phyloP scores from a whole-genome alignment of 2,888 invertebrate species.

The Sabatieria punctata region DNA sequence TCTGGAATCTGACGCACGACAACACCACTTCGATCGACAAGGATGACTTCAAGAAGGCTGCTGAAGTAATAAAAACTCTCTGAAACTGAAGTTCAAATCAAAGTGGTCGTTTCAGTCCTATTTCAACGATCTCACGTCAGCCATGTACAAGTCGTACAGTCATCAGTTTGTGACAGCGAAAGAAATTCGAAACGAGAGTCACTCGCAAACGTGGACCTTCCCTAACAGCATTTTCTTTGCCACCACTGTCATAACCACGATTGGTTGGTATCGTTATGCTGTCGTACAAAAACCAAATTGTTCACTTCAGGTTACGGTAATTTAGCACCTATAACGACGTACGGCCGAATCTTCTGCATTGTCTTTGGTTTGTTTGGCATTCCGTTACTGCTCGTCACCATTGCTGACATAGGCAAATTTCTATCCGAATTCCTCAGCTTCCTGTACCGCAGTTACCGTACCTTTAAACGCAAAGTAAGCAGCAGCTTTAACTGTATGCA shows the following conservation, averaged over 20 bases:
- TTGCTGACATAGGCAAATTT: constrained; percentile 9
- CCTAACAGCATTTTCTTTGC: constrained; percentile 29
- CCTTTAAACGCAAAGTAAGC: constrained; percentile 24
- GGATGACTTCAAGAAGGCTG: too few relatives aligned
- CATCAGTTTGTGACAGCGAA: constrained; percentile 27
- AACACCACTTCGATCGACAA: too few relatives aligned
- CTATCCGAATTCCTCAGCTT: constrained; percentile 22
- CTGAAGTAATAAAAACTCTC: too few relatives aligned
- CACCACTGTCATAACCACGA: constrained; percentile 31
- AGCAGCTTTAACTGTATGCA: too few relatives aligned
- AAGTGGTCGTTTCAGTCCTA: too few relatives aligned
- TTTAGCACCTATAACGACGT: constrained; percentile 16
- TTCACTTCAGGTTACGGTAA: constrained; percentile 23
- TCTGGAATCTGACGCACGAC: constrained; percentile 29
- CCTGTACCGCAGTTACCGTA: constrained; percentile 22
- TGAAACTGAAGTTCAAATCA: too few relatives aligned
- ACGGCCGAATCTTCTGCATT: constrained; percentile 27
- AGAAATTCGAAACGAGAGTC: constrained; percentile 24
- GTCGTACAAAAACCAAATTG: too few relatives aligned
- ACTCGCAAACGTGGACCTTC: constrained; percentile 28
- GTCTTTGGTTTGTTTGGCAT: constrained; percentile 29
- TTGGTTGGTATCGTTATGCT: constrained; percentile 15
- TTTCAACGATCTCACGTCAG: not conserved
- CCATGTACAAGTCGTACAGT: constrained; percentile 16
- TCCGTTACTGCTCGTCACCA: constrained; percentile 22